Evolutionary conservation across 1,140 invertebrate genomes (phyloP).

Genomic region (Caenorhabditis brenneri): DNA sequence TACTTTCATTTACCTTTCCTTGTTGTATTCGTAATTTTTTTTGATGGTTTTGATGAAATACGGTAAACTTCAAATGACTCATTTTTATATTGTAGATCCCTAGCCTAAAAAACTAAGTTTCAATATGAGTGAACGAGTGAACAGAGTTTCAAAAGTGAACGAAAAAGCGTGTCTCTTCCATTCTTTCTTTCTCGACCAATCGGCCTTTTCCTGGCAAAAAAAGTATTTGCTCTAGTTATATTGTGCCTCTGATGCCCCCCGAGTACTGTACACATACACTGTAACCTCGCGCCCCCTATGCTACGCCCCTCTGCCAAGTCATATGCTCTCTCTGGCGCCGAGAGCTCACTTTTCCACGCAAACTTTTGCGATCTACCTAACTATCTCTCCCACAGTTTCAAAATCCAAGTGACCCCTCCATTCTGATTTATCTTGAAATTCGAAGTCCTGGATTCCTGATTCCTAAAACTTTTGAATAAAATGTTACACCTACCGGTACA

Average conservation of each 20-base stretch:
- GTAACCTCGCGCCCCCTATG: conserved; percentile 11
- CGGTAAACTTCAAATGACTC: not conserved
- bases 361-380: conserved; percentile 26
- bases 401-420: conserved; percentile 9
- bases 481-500: conserved; percentile 12
- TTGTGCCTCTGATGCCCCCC: conserved; percentile 37
- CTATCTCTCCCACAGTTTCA: not conserved
- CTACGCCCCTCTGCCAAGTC: conserved; percentile 42
- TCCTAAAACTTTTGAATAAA: not conserved
- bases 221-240: conserved; percentile 42
- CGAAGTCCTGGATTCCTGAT: not conserved
- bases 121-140: not conserved
- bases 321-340: conserved; percentile 8
- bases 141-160: conserved; percentile 7
- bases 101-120: not conserved
- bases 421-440: not conserved
- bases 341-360: conserved; percentile 30
- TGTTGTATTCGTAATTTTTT: not conserved
- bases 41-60: not conserved
- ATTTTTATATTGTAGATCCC: not conserved
- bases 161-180: conserved; percentile 23
- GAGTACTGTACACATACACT: conserved; percentile 43
- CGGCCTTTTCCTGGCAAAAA: conserved; percentile 18
- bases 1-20: not conserved
- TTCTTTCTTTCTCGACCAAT: conserved; percentile 14